phyloP scores from a whole-genome alignment of 1,140 invertebrate species.

The Camponotus vicinus region DNA sequence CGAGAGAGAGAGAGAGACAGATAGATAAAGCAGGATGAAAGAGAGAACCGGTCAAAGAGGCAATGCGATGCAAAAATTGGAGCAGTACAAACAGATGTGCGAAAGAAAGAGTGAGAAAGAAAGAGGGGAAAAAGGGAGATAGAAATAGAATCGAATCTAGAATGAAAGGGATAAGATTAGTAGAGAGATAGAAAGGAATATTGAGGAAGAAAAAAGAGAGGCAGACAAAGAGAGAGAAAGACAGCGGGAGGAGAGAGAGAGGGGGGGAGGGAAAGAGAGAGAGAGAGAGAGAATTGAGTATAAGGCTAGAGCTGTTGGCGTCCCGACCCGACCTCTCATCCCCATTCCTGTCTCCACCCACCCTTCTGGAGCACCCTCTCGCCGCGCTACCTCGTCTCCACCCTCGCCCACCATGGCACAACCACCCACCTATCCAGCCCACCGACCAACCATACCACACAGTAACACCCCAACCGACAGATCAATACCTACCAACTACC shows the following conservation, averaged over 20 bases:
- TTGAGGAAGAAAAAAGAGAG: slow-evolving; percentile 22
- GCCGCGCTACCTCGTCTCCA: slow-evolving; percentile 56
- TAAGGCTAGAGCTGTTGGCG: slow-evolving; percentile 74
- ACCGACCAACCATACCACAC: slow-evolving; percentile 78
- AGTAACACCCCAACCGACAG: slow-evolving; percentile 82
- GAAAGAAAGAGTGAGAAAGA: neutral
- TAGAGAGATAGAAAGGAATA: slow-evolving; percentile 53
- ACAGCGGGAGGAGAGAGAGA: neutral
- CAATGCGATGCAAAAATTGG: slow-evolving; percentile 40
- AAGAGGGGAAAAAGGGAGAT: neutral
- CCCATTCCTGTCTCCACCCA: slow-evolving; percentile 74
- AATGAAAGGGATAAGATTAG: slow-evolving; percentile 49
- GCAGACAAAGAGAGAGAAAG: neutral
- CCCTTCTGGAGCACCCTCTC: slow-evolving; percentile 54
- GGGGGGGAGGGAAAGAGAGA: neutral
- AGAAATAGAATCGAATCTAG: neutral
- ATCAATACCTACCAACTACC: slow-evolving; percentile 84
- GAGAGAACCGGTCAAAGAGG: slow-evolving; percentile 17
- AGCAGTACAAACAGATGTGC: slow-evolving; percentile 3
- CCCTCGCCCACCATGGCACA: slow-evolving; percentile 76
- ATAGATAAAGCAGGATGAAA: neutral
- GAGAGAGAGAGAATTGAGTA: slow-evolving; percentile 52
- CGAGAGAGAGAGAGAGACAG: slow-evolving; percentile 58
- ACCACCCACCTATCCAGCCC: slow-evolving; percentile 76
- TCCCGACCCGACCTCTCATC: slow-evolving; percentile 75